A percentile compares a stretch with the other conserved stretches of the same genome.
These are phyloP conservation scores for Cotesia congregata DNA, from an alignment of 2,888 invertebrate species.

Conservation along the genomic window DNA sequence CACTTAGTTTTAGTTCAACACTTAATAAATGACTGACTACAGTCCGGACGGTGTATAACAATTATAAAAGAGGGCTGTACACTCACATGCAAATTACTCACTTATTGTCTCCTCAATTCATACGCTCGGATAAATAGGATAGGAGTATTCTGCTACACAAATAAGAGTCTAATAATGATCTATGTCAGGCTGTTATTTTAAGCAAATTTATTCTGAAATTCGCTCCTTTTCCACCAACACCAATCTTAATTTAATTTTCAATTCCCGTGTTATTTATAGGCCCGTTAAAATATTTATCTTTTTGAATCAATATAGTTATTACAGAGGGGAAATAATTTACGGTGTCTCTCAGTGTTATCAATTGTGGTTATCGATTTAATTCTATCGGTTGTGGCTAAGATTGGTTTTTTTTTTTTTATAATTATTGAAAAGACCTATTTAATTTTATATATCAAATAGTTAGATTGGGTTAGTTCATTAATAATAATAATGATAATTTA, in stretches of 20 bases:
- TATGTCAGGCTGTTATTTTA: neutral
- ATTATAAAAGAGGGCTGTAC: neutral
- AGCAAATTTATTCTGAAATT: neutral
- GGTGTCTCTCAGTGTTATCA: no score
- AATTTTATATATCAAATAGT: no score
- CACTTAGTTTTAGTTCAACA: conserved; percentile 34
- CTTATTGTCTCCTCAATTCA: neutral
- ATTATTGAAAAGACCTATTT: no score
- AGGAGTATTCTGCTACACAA: neutral
- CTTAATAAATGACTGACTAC: conserved; percentile 1
- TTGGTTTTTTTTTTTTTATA: no score
- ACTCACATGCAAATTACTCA: neutral
- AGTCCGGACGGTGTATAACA: neutral
- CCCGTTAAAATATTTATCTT: neutral
- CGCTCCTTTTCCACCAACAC: neutral
- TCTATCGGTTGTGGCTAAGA: no score
- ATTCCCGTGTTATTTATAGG: neutral
- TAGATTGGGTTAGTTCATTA: no score
- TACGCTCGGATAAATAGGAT: no score
- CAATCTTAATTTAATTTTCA: neutral
- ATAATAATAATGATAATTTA: no score
- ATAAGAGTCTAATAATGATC: neutral
- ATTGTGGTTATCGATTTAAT: no score
- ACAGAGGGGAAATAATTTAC: neutral
- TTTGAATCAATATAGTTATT: neutral